A percentile compares a stretch with the other conserved stretches of the same genome.
Evolutionary conservation across 2,888 invertebrate species (phyloP).

Genomic region (Sturmia bella): DNA sequence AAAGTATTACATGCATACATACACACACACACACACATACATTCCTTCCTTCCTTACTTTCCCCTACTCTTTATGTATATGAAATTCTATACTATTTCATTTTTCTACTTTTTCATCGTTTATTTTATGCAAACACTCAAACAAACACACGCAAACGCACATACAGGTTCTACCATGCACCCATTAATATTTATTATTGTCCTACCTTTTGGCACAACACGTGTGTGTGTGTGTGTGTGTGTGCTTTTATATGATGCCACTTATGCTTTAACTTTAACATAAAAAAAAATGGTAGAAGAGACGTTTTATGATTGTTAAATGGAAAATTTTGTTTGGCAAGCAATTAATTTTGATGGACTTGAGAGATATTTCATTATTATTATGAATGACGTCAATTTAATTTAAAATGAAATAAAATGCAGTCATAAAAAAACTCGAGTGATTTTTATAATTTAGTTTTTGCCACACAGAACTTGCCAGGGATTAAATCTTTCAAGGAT

Average conservation of each 20-base stretch:
- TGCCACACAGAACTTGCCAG: conserved; percentile 21
- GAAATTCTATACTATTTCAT: conserved; percentile 34
- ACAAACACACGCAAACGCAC: not conserved
- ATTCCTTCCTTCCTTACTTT: conserved; percentile 2
- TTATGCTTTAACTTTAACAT: conserved; percentile 20
- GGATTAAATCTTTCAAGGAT: conserved; percentile 40
- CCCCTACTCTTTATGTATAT: conserved; percentile 38
- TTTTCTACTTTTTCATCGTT: conserved; percentile 8
- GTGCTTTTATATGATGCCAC: conserved; percentile 1
- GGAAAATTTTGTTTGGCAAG: conserved; percentile 65
- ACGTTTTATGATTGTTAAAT: conserved; percentile 59
- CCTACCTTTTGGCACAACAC: conserved; percentile 41
- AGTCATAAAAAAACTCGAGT: conserved; percentile 37
- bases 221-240: not conserved
- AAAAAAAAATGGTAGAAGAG: conserved; percentile 43
- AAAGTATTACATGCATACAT: not conserved
- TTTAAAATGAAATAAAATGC: conserved; percentile 60
- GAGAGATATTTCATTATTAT: conserved; percentile 65
- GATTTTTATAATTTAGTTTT: not conserved
- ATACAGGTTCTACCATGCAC: not conserved
- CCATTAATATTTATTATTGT: conserved; percentile 36
- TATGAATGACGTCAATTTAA: conserved; percentile 69
- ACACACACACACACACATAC: not conserved
- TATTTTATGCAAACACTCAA: conserved; percentile 20
- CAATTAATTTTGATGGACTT: conserved; percentile 70